phyloP scores from a whole-genome alignment of 2,888 invertebrate species.

The Alloplasta piceator region DNA sequence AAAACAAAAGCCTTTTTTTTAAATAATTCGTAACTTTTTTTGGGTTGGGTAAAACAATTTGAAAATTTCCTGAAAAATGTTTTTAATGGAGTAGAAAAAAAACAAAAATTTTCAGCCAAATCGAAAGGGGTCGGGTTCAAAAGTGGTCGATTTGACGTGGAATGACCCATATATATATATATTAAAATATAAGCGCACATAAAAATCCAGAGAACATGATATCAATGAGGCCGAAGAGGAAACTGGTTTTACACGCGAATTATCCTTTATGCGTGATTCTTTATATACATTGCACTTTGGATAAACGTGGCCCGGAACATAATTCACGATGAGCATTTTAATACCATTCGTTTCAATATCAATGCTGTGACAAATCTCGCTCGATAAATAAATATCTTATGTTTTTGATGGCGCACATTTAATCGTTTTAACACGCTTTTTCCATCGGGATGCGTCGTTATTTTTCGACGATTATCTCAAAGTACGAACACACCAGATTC shows the following conservation, averaged over 20 bases:
- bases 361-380: neutral
- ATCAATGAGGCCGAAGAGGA: conserved; percentile 9
- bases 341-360: conserved; percentile 19
- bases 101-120: too few species aligned
- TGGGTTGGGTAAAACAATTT: too few species aligned
- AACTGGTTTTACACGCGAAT: conserved; percentile 38
- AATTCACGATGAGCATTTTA: conserved; percentile 21
- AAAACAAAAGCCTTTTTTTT: too few species aligned
- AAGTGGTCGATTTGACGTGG: too few species aligned
- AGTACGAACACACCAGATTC: neutral
- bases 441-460: conserved; percentile 1
- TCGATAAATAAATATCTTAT: neutral
- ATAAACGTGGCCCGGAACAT: neutral
- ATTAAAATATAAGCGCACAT: conserved; percentile 48
- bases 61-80: too few species aligned
- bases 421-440: conserved; percentile 16
- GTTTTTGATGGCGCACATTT: conserved; percentile 12
- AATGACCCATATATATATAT: too few species aligned
- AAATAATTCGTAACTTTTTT: too few species aligned
- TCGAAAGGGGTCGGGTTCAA: too few species aligned
- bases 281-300: conserved; percentile 13
- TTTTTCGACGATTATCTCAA: conserved; percentile 1
- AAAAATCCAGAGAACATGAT: conserved; percentile 31
- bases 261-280: conserved; percentile 3
- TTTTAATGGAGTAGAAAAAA: too few species aligned